Evolutionary conservation across 2,113 vertebrate genomes (phyloP).

Genomic region (Zapornia atra): DNA sequence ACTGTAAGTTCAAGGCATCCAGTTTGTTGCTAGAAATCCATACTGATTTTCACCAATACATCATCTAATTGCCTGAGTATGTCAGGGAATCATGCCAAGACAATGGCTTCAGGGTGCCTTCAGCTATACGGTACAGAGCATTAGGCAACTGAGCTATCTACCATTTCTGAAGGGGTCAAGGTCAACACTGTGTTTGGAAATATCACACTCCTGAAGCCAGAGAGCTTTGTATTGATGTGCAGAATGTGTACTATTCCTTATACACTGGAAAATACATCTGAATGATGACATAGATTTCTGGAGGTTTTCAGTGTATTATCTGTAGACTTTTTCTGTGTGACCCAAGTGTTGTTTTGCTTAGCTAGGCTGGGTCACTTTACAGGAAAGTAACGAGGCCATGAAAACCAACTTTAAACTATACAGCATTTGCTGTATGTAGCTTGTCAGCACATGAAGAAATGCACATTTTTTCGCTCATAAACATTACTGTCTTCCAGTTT

Average conservation of each 20-base stretch:
- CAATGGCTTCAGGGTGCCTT: neutral
- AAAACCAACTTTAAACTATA: neutral
- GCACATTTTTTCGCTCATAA: neutral
- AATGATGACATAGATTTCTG: neutral
- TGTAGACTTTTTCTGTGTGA: neutral
- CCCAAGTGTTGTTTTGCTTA: neutral
- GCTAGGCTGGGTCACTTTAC: too few species aligned
- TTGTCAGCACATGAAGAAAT: neutral
- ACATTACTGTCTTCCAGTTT: neutral
- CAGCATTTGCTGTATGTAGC: too few species aligned
- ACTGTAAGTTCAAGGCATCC: neutral
- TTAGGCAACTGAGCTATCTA: neutral
- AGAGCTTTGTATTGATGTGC: neutral
- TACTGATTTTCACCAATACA: neutral
- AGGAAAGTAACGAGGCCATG: neutral
- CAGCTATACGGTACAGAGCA: neutral
- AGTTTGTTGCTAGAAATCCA: neutral
- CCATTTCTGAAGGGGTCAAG: neutral
- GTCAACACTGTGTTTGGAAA: neutral
- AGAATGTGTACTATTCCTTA: neutral
- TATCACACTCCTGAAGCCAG: neutral
- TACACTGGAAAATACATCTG: neutral
- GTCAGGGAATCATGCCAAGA: neutral
- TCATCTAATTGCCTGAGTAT: neutral
- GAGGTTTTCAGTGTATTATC: neutral